Evolutionary conservation across 2,797 vertebrate genomes (phyloP), one percentile per base, ranked within the genome.

Genomic region (Gallinago nigripennis): DNA sequence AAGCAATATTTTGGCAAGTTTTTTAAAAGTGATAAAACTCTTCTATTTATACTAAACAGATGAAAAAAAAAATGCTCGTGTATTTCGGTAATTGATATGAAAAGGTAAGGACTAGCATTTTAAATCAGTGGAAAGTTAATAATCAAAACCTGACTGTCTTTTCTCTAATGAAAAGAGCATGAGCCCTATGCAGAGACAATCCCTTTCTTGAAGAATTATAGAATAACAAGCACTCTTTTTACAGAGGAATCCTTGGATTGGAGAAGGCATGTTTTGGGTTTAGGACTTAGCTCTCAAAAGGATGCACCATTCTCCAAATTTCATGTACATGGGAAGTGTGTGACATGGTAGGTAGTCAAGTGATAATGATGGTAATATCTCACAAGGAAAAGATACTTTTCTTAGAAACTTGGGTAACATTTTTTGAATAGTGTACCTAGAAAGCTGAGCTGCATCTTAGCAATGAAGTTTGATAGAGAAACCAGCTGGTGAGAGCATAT

Each of bases 281-380:
- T 84, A 75, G 37, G 41, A 50, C 12, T 63, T 39, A 56, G 6
- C 4, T 73, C 56, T 77, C 53, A n/a, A 76, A 76, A 43, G 16
- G 16, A 46, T 14, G 21, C 11, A 64, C 24, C 8, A 2, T 28
- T 72, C 33, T 82, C 28, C 69, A 54, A 41, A 39, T 20, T 81
- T 4, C 30, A 56, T 1, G 0, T 37, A 71, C 3, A 7, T 23
- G n/a, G n/a, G 33, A 6, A 73, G 24, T 17, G 24, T 18, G 12
- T 50, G 53, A 75, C 12, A 9, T 3, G 20, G 25, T 33, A 69
- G 25, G 14, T 13, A 73, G 37, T 20, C n/a, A 65, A 53, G 33
- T 25, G 57, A 63, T 21, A 53, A 57, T 0, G 21, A 50, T 8
- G 21, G 31, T 33, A 30, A 8, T 31, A 53, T 48, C 57, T 39